Evolutionary conservation across 2,797 vertebrate species (phyloP), one percentile per base, ranked within the genome.

Genomic region (Cynopterus sphinx): DNA sequence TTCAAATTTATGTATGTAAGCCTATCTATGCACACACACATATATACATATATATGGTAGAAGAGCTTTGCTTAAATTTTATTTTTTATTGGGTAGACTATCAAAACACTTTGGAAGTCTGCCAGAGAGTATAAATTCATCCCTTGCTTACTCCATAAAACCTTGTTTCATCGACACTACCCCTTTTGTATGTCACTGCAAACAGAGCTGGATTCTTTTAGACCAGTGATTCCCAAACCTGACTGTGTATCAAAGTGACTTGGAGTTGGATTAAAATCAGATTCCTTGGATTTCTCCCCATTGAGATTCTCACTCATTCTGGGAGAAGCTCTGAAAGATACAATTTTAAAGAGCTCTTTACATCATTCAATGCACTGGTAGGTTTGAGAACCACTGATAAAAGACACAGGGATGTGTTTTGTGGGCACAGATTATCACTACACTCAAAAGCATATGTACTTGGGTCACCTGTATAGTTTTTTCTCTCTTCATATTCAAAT

Each of bases 261-360:
- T 39, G 77, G n/a, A 86, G 22, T 9, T 31, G 31, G 4, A 61
- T 31, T 77, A 84, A 78, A 55, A 61, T n/a, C 53, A 86, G 28
- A 77, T 70, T 83, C 6, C 68, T 67, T 28, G 83, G 4, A 28
- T 89, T 82, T 33, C 22, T 63, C 17, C 68, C 13, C 15, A 41
- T 57, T 21, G 33, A 74, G 36, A 57, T 21, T 94, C 65, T 90
- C 24, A 33, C 12, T 53, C 59, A 59, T 53, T 73, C 74, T 63
- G 75, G n/a, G 11, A 51, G 28, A 36, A 67, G 53, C 46, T 78
- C 79, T 55, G 31, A 63, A 59, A 94, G 41, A 65, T 75, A 26
- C 71, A 65, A 75, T 70, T 74, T 95, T 43, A 51, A 93, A 91
- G 70, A 46, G 19, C n/a, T 93, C 78, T 41, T 68, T 61, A 73